A percentile compares a stretch with the other conserved stretches of the same genome.
Evolutionary conservation across 2,113 vertebrate species (phyloP).

Genomic region (Hylia prasina): DNA sequence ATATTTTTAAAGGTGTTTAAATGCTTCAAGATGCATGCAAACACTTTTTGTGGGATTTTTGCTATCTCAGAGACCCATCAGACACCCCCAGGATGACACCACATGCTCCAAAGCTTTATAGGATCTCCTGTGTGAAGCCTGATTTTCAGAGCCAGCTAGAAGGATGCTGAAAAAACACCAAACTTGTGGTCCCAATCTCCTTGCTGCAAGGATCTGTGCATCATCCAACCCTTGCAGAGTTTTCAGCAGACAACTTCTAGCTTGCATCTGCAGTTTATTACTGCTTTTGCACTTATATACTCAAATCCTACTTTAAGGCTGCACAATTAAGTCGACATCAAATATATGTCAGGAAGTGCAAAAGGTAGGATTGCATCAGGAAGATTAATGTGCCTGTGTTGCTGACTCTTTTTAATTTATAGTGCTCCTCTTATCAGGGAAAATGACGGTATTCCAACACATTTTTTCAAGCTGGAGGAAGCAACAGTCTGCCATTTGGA

Average conservation of each 20-base stretch:
- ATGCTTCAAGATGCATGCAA: conserved; percentile 9
- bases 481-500: neutral
- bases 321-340: conserved; percentile 8
- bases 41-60: conserved; percentile 6
- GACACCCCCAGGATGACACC: neutral
- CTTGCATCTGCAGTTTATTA: neutral
- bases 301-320: neutral
- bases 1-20: conserved; percentile 34
- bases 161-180: neutral
- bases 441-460: neutral
- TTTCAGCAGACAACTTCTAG: neutral
- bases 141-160: neutral
- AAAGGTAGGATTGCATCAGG: neutral
- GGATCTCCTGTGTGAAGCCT: neutral
- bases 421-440: neutral
- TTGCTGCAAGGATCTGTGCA: neutral
- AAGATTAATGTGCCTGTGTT: conserved; percentile 6
- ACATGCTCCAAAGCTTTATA: neutral
- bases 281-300: neutral
- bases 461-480: neutral
- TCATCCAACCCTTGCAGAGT: neutral
- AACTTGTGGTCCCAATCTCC: fast-evolving
- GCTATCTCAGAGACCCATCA: neutral
- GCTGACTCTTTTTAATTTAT: conserved; percentile 9
- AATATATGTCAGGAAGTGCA: neutral